Evolutionary conservation across 92 coral and sea anemone species (phyloP).

Genomic region (Phenganax marumi): DNA sequence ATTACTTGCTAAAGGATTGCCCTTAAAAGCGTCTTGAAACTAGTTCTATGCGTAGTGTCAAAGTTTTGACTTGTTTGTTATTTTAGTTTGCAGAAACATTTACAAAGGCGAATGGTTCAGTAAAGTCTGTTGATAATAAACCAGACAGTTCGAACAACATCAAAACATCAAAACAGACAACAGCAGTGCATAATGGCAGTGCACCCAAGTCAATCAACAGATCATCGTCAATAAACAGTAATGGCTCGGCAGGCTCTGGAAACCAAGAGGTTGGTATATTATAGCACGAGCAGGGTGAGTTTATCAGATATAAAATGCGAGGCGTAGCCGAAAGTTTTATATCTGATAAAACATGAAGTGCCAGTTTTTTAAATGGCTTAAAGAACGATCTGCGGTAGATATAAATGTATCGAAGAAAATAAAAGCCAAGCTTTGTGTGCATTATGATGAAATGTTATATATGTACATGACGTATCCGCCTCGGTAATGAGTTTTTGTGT

Average conservation of each 20-base stretch:
- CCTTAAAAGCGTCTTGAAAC: background rate
- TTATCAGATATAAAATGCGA: no score
- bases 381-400: no score
- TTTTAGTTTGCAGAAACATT: conserved; percentile 88
- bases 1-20: background rate
- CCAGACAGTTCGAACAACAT: conserved; percentile 48
- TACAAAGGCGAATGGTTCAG: conserved; percentile 75
- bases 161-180: conserved; percentile 33
- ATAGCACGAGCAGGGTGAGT: background rate
- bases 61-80: background rate
- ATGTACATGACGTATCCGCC: no score
- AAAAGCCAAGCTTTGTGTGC: no score
- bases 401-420: no score
- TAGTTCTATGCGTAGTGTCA: background rate
- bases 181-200: conserved; percentile 52
- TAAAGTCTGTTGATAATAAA: conserved; percentile 60
- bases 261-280: conserved; percentile 18
- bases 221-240: conserved; percentile 32
- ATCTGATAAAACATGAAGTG: no score
- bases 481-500: no score
- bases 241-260: conserved; percentile 24
- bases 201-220: conserved; percentile 29
- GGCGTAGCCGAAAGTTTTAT: no score
- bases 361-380: no score
- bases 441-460: no score